These are phyloP conservation scores for Melitaea cinxia DNA, from an alignment of 1,140 invertebrate genomes.

Conservation along the genomic window DNA sequence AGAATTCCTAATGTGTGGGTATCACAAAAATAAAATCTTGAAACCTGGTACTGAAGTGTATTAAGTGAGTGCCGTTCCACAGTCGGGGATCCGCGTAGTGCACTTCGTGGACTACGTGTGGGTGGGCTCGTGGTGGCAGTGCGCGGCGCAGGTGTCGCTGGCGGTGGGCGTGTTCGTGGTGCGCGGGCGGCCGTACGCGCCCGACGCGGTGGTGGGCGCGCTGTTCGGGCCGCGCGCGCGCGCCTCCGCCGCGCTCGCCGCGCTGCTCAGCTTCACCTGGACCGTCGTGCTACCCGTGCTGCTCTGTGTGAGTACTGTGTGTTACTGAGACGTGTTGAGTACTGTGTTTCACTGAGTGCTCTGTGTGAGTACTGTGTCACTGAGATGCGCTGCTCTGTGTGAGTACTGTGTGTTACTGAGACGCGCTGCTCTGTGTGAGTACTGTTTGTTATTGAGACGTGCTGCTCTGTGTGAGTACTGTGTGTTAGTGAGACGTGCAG, in stretches of 20 bases:
- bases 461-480: too few species aligned
- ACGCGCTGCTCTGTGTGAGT: too few species aligned
- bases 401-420: slow-evolving; percentile 7
- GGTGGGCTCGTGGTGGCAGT: slow-evolving; percentile 93
- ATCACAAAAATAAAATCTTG: too few species aligned
- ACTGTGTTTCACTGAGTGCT: not conserved
- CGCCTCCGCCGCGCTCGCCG: slow-evolving; percentile 84
- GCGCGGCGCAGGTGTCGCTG: slow-evolving; percentile 89
- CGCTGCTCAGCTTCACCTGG: slow-evolving; percentile 93
- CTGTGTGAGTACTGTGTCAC: not conserved
- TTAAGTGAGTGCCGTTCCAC: slow-evolving; percentile 6
- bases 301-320: slow-evolving; percentile 84
- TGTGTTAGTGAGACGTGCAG: too few species aligned
- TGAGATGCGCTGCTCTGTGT: too few species aligned
- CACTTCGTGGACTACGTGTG: slow-evolving; percentile 93
- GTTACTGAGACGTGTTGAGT: not conserved
- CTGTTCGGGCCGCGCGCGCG: slow-evolving; percentile 72
- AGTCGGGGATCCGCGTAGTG: slow-evolving; percentile 92
- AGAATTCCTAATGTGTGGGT: too few species aligned
- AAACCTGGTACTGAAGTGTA: too few species aligned
- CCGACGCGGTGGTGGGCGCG: slow-evolving; percentile 90
- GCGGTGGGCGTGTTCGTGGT: slow-evolving; percentile 91
- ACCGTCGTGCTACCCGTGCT: slow-evolving; percentile 91
- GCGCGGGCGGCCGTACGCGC: slow-evolving; percentile 91
- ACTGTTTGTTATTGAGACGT: too few species aligned